Base-by-base conservation (phyloP, 2,113 vertebrate genomes). In the Erythrolamprus reginae region DNA sequence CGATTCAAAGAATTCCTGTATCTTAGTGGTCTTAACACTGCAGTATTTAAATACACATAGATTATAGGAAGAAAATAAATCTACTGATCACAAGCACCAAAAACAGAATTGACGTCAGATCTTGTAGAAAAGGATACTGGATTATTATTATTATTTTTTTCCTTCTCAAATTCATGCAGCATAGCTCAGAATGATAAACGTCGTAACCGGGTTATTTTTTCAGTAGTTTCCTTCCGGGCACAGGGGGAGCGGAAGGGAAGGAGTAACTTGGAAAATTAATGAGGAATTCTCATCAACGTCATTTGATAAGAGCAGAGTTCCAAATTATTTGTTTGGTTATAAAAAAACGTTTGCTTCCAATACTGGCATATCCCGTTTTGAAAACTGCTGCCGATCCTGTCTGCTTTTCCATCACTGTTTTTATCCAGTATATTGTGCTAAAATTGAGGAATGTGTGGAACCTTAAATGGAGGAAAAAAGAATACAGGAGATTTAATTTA, bases 401-500 rank as follows among this genome's bases (percentile, higher is more conserved):
- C 65, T 42, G 51, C 89, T 61, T 90, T 91, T 90, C 5, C 89
- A 91, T 45, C 92, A 82, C 56, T 42, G 28, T 89, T 92, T 82
- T 55, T 92, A 87, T 82, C 6, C 89, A 28, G n/a, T 28, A 87
- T n/a, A 53, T 52, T 53, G 90, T 48, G 82, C 55, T 82, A 93
- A 92, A 89, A 92, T 61, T 0, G 55, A 87, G 50, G 52, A 92
- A 91, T 50, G 90, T 92, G 56, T 92, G 90, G 84, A 94, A 88
- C 33, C 17, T 88, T 1, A 33, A 15, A 51, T 33, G 87, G 28
- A 90, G 91, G 3, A 52, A 92, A 52, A 92, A 93, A n/a, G n/a
- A 51, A 92, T 24, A 5, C 38, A 42, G 0, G 28, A 82, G 77
- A 88, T 7, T 13, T 38, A 6, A 21, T 58, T 61, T 94, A 93